Evolutionary conservation across 2,797 vertebrate genomes (phyloP).

Genomic region (Hephaestus fuliginosus): DNA sequence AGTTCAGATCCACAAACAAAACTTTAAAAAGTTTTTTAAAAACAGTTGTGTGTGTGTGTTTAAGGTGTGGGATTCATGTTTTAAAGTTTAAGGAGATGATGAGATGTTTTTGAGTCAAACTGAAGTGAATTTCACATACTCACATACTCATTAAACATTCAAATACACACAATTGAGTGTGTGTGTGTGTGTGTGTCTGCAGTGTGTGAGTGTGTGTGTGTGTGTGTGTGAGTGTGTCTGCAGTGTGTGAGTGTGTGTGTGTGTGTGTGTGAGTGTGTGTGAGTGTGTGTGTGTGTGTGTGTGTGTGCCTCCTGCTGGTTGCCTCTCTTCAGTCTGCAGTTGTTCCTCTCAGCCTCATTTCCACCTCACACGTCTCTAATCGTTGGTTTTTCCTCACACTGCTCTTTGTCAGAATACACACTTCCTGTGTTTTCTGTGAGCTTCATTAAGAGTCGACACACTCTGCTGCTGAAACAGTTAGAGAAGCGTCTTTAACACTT

Average conservation of each 20-base stretch:
- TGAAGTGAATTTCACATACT: too few species aligned
- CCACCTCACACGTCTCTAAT: slow-evolving; percentile 20
- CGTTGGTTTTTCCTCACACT: neutral
- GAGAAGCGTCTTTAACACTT: neutral
- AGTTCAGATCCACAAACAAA: too few species aligned
- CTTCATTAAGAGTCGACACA: neutral
- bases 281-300: neutral
- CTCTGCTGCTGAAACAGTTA: neutral
- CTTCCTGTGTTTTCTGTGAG: neutral
- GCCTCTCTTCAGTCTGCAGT: slow-evolving; percentile 35
- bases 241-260: neutral
- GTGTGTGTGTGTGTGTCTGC: too few species aligned
- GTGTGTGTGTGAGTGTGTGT: neutral
- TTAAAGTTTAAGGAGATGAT: too few species aligned
- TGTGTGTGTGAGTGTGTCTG: neutral
- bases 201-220: neutral
- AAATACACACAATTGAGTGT: too few species aligned
- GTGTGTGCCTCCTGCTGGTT: slow-evolving; percentile 25
- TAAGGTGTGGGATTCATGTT: too few species aligned
- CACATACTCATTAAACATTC: too few species aligned
- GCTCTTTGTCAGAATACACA: slow-evolving; percentile 1
- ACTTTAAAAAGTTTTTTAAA: too few species aligned
- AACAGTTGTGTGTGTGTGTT: too few species aligned
- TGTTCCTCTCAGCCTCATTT: slow-evolving; percentile 31
- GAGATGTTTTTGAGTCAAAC: too few species aligned